A percentile compares a stretch with the other conserved stretches of the same genome.
phyloP scores from a whole-genome alignment of 2,113 vertebrate species.

The Rhadina sibilatrix region DNA sequence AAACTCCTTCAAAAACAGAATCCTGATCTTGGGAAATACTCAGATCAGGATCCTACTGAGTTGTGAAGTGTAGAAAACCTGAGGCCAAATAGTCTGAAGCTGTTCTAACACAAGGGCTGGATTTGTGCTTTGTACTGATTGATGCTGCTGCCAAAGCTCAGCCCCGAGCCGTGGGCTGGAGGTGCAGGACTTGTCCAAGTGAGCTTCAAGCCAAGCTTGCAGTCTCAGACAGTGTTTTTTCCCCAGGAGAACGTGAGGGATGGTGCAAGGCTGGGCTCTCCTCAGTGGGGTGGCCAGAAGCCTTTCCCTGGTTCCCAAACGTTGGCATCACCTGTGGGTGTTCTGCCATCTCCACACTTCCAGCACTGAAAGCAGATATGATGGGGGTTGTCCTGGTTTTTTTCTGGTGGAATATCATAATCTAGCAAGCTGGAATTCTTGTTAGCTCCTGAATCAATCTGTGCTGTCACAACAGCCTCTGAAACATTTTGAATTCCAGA shows the following conservation, averaged over 20 bases:
- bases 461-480: background rate
- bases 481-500: background rate
- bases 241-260: accelerated
- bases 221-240: background rate
- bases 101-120: background rate
- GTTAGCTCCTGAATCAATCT: background rate
- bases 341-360: background rate
- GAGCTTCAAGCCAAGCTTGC: background rate
- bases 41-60: background rate
- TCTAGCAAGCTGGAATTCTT: background rate
- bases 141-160: background rate
- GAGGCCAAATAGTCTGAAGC: background rate
- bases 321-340: background rate
- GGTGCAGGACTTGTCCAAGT: background rate
- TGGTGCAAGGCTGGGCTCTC: background rate
- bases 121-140: background rate
- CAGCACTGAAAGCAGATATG: accelerated
- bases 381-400: background rate
- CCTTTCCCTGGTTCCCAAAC: background rate
- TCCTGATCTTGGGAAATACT: background rate
- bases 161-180: background rate
- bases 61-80: background rate
- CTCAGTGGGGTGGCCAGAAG: background rate
- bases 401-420: background rate
- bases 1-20: background rate